phyloP scores from a whole-genome alignment of 2,797 vertebrate species.

The Molossus alvarezi region DNA sequence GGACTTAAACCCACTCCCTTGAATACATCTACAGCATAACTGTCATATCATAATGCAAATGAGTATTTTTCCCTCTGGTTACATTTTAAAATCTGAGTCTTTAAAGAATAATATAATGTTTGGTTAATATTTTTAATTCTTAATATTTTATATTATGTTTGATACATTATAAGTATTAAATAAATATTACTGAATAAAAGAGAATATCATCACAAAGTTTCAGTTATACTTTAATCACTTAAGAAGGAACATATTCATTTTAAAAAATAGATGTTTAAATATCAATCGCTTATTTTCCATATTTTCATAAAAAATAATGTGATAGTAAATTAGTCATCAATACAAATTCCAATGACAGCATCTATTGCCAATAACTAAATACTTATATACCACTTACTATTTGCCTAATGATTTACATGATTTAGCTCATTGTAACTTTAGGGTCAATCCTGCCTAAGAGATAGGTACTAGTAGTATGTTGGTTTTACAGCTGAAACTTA shows the following conservation, averaged over 20 bases:
- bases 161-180: background rate
- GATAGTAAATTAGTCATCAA: conserved; percentile 18
- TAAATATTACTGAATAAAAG: conserved; percentile 23
- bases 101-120: conserved; percentile 32
- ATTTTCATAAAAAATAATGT: background rate
- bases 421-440: background rate
- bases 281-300: background rate
- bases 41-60: background rate
- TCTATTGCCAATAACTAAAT: background rate
- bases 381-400: background rate
- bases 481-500: background rate
- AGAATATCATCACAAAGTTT: background rate
- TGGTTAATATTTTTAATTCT: background rate
- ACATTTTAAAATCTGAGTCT: background rate
- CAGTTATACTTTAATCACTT: background rate
- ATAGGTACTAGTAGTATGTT: background rate
- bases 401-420: background rate
- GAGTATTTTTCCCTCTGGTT: background rate
- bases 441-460: background rate
- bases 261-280: background rate
- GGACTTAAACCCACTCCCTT: background rate
- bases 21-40: background rate
- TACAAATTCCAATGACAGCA: background rate
- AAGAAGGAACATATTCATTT: background rate
- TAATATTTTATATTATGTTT: background rate